Evolutionary conservation across 1,140 invertebrate genomes (phyloP), one percentile per base, ranked within the genome.

Genomic region (Drosophila sturtevanti): DNA sequence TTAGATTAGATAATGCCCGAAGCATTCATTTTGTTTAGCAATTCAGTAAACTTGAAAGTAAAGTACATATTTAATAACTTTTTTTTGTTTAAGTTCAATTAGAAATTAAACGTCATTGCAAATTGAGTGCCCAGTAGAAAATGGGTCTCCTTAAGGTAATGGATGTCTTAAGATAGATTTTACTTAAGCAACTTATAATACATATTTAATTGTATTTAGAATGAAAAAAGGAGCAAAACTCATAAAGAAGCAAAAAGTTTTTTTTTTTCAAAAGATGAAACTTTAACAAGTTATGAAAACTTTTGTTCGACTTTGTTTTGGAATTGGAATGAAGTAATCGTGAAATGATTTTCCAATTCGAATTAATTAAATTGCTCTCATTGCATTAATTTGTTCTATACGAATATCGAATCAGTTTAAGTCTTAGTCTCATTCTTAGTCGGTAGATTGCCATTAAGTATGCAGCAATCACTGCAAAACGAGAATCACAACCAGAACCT

Each of bases 361-460:
- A 87, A 79, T 82, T 86, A 87, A 86, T 86, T 86, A 81, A 86
- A 87, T 87, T 87, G 81, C 69, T 67, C 54, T 56, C 54, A 34
- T 56, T 31, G 61, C 72, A 54, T 75, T 44, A 14, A 44, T 48
- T 48, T 48, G 41, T 21, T 48, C 10, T 21, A 18, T 21, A 21
- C 41, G 16, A 16, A 34, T n/a, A n/a, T 56, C 54, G 27, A 56
- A 35, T 56, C 27, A 56, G 22, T 16, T 34, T 18, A 16, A 11
- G 21, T 27, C 12, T 27, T n/a, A 52, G 18, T n/a, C 21, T 21
- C 7, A 10, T n/a, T 10, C 48, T 22, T 18, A 12, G 51, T 41
- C 60, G 69, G 41, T 74, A 73, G 54, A 64, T 80, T 63, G 54
- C 63, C 59, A 63, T 78, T 86, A 86, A 86, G 81, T 75, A 86